These are phyloP conservation scores for Borostomias antarcticus DNA, from an alignment of 2,797 vertebrate genomes.

Conservation along the genomic window DNA sequence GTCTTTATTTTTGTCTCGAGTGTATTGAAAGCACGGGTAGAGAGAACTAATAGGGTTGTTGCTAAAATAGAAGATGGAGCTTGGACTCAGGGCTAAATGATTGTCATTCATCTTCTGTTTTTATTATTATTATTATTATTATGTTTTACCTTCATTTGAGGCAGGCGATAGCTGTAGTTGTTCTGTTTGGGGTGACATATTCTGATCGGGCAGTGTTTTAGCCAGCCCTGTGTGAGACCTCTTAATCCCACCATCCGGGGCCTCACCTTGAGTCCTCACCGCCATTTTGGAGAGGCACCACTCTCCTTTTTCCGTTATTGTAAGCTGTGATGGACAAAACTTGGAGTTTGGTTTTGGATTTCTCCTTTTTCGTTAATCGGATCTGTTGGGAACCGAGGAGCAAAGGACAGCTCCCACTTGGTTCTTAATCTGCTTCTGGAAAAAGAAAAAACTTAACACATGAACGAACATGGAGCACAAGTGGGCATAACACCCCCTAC, in stretches of 20 bases:
- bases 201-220: constrained; percentile 38
- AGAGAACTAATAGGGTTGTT: constrained; percentile 2
- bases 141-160: constrained; percentile 21
- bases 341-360: constrained; percentile 17
- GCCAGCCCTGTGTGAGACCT: constrained; percentile 39
- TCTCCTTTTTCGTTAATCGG: constrained; percentile 27
- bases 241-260: constrained; percentile 8
- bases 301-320: neutral
- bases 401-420: neutral
- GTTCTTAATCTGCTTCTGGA: constrained; percentile 2
- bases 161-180: constrained; percentile 39
- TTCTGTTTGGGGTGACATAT: neutral
- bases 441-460: constrained; percentile 14
- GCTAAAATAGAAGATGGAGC: constrained; percentile 24
- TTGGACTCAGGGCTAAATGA: constrained; percentile 62
- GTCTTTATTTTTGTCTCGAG: constrained; percentile 31
- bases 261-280: constrained; percentile 27
- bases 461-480: constrained; percentile 38
- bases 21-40: constrained; percentile 27
- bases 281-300: constrained; percentile 29
- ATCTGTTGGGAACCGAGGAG: constrained; percentile 24
- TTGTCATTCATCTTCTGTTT: too few species aligned
- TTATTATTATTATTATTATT: constrained; percentile 38
- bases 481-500: constrained; percentile 32
- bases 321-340: neutral